Evolutionary conservation across 2,113 vertebrate genomes (phyloP).

Genomic region (Phylloscopus trochilus): DNA sequence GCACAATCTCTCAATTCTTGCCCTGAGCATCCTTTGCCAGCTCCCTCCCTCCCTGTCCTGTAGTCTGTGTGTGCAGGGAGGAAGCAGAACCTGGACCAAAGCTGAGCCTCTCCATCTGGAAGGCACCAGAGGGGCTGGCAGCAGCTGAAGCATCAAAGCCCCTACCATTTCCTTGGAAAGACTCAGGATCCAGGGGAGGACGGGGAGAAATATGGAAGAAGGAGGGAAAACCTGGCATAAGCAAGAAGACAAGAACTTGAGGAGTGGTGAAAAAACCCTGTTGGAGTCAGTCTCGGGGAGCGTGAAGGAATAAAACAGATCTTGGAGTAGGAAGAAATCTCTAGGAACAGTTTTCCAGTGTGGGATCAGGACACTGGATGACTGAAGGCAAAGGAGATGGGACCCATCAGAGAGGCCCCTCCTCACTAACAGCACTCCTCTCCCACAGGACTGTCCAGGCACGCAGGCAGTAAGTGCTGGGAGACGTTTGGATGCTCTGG

Average conservation of each 20-base stretch:
- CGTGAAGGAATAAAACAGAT: neutral
- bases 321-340: neutral
- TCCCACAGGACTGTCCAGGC: neutral
- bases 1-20: neutral
- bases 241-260: neutral
- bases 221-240: neutral
- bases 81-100: neutral
- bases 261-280: neutral
- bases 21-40: neutral
- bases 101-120: neutral
- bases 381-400: neutral
- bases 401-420: rapidly evolving
- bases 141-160: neutral
- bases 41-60: neutral
- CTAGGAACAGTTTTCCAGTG: neutral
- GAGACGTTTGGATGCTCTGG: neutral
- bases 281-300: neutral
- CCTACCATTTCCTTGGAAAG: neutral
- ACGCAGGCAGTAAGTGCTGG: neutral
- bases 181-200: neutral
- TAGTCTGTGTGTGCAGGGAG: neutral
- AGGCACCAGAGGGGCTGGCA: neutral
- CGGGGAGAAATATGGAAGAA: neutral
- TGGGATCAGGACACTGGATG: neutral
- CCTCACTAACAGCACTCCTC: neutral